Evolutionary conservation across 2,113 vertebrate species (phyloP), one percentile per base, ranked within the genome.

Genomic region (Gila orcuttii): DNA sequence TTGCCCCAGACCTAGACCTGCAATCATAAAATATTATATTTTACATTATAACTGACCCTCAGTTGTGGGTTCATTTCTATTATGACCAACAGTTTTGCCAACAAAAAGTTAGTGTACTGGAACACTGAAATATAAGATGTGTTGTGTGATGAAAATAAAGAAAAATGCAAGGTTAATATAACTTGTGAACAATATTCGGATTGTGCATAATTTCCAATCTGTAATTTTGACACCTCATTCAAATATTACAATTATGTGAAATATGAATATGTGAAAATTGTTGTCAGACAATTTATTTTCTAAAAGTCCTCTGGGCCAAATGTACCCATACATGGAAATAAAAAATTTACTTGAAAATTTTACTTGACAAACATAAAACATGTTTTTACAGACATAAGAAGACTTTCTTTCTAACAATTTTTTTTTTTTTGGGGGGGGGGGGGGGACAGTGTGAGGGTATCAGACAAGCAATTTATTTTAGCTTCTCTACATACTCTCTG

Each of bases 391-490:
- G 7, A 76, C 15, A 28, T 15, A 7, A 50, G 8, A 25, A 50
- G 3, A 50, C 2, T 28, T 7, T 47, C 6, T 28, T 50, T 75
- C 12, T 25, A 28, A 28, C 19, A 23, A 2, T 42, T 42, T 21
- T 12, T 33, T 33, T 33, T 33, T 33, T 3, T 33, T 33, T 33
- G 2, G n/a, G n/a, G n/a, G n/a, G n/a, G n/a, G n/a, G 0, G 21
- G 13, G 5, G 3, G 36, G 3, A 1, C 15, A 11, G 17, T 11
- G 19, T 59, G 19, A 39, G 33, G 39, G 19, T 21, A 79, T 59
- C 57, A 45, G 15, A 79, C 23, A 45, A 62, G 11, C 78, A 79
- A 42, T 62, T 42, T 79, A 79, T 79, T 79, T 79, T 45, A 17
- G 5, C 36, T 13, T 62, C 36, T 79, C 7, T n/a, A 60, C 4